Conservation (phyloP, 2,888 invertebrate species). For the Xestia xanthographa region DNA sequence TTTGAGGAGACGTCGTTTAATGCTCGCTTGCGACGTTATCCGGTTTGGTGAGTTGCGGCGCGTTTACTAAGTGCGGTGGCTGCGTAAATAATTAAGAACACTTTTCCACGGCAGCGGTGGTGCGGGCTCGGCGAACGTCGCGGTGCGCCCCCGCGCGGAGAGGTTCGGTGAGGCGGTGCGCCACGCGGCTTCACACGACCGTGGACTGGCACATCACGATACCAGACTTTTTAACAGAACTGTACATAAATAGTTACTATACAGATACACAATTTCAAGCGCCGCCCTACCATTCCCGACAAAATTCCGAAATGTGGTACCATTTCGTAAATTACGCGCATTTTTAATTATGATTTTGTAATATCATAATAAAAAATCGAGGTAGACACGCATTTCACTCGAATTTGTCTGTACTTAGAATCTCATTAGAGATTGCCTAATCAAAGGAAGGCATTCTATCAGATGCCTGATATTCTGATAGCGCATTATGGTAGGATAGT, state of each 20-base stretch:
- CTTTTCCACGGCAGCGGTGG: slow-evolving; percentile 78
- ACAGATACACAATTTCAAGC: background rate
- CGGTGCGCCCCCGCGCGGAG: slow-evolving; percentile 27
- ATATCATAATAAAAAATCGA: background rate
- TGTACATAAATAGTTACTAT: background rate
- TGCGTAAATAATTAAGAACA: slow-evolving; percentile 87
- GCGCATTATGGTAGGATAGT: slow-evolving; percentile 1
- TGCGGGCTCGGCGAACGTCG: slow-evolving; percentile 55
- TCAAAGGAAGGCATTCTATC: slow-evolving; percentile 6
- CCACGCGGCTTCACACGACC: slow-evolving; percentile 40
- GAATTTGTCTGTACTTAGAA: slow-evolving; percentile 9
- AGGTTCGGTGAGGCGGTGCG: slow-evolving; percentile 34
- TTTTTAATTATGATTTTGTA: too few relatives aligned
- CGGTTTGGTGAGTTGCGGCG: slow-evolving; percentile 70
- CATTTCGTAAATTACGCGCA: too few relatives aligned
- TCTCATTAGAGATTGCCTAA: slow-evolving; percentile 6
- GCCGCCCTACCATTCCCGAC: background rate
- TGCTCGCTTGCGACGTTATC: slow-evolving; percentile 65
- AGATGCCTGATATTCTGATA: background rate
- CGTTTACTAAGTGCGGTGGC: slow-evolving; percentile 77
- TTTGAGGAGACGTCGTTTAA: slow-evolving; percentile 58
- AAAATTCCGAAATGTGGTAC: background rate
- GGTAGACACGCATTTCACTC: background rate
- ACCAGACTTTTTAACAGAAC: slow-evolving; percentile 16
- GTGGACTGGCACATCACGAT: slow-evolving; percentile 35